phyloP scores from a whole-genome alignment of 2,113 vertebrate species.

The Geococcyx californianus region DNA sequence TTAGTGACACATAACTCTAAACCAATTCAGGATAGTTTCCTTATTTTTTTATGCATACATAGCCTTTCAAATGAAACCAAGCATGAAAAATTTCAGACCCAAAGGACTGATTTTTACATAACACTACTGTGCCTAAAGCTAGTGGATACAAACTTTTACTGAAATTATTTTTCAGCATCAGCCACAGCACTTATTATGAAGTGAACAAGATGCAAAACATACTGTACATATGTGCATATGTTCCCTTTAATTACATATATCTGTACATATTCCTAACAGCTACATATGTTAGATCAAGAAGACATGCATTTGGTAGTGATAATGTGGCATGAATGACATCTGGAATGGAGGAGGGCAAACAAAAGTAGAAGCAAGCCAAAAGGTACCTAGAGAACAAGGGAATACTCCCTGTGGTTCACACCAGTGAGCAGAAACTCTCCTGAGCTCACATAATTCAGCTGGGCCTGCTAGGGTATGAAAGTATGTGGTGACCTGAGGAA shows the following conservation, averaged over 20 bases:
- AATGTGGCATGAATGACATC: conserved; percentile 30
- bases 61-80: conserved; percentile 10
- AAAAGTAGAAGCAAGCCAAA: conserved; percentile 32
- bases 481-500: conserved; percentile 34
- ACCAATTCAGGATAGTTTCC: not conserved
- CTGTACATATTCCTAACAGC: not conserved
- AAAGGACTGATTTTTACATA: not conserved
- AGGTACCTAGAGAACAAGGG: conserved; percentile 36
- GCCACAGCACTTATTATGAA: not conserved
- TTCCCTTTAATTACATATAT: not conserved
- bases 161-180: not conserved
- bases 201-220: not conserved
- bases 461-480: conserved; percentile 5
- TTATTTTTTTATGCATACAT: not conserved
- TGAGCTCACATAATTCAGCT: conserved; percentile 33
- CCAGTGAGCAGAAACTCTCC: not conserved
- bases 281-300: not conserved
- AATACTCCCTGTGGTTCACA: conserved; percentile 38
- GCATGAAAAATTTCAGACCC: not conserved
- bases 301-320: conserved; percentile 5
- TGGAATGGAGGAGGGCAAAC: conserved; percentile 17
- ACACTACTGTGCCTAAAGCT: not conserved
- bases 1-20: not conserved
- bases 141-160: not conserved
- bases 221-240: not conserved